Percentiles rank a stretch among this genome's conserved stretches.
phyloP scores from a whole-genome alignment of 2,888 invertebrate species.

The Eucriotettix oculatus region DNA sequence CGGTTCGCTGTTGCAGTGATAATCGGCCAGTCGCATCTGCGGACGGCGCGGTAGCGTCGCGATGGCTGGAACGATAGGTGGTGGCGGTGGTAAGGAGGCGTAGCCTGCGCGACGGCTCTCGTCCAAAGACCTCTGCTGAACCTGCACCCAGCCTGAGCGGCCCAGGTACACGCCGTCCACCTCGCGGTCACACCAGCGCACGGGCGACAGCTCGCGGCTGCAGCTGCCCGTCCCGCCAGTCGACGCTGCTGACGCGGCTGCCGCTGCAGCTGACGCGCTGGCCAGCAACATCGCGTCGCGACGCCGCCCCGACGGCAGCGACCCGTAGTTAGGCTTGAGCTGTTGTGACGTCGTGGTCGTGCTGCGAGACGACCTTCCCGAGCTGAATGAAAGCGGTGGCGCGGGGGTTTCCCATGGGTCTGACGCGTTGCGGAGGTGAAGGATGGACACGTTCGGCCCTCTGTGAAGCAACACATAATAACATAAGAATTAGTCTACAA shows the following conservation, averaged over 20 bases:
- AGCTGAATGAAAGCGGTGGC: conserved; percentile 10
- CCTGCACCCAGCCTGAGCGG: conserved; percentile 37
- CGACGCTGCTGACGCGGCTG: conserved; percentile 27
- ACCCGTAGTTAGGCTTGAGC: conserved; percentile 5
- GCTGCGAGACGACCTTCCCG: conserved; percentile 18
- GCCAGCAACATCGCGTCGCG: conserved; percentile 3
- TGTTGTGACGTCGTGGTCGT: neutral
- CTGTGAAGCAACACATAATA: conserved; percentile 19
- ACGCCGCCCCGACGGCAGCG: conserved; percentile 8
- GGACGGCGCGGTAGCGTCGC: conserved; percentile 27
- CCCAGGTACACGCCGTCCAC: conserved; percentile 40
- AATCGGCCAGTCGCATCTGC: conserved; percentile 33
- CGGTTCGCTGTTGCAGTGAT: conserved; percentile 17
- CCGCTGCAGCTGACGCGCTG: conserved; percentile 1
- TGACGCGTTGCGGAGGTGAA: conserved; percentile 34
- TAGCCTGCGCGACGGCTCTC: conserved; percentile 23
- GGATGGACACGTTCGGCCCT: conserved; percentile 35
- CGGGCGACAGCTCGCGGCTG: conserved; percentile 36
- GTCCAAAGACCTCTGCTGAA: conserved; percentile 36
- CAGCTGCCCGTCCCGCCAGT: conserved; percentile 27
- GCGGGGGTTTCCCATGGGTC: conserved; percentile 36
- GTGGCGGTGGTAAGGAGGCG: conserved; percentile 1
- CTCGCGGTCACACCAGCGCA: conserved; percentile 39
- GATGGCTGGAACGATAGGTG: conserved; percentile 14
- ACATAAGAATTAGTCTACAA: too few species aligned